Base-by-base conservation (phyloP, 2,797 vertebrate species). In the Brachymystax lenok region DNA sequence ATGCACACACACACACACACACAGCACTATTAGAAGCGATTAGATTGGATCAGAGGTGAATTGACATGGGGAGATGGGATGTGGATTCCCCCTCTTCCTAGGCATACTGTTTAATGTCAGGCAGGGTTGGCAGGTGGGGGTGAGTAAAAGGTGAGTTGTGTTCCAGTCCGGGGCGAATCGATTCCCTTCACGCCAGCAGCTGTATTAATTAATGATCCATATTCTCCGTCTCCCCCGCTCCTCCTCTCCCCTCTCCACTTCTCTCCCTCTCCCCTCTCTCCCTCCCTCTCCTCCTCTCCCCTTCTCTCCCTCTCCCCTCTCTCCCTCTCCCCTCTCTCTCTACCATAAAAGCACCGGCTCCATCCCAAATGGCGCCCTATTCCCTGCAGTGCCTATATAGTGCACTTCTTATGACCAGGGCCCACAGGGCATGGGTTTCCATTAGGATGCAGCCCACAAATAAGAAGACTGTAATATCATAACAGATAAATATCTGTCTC, bases 391-490 rank as follows among this genome's bases (percentile, higher is more conserved):
- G 40, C 56, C 56, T 61, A 61, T 61, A 7, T 10, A 61, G n/a
- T 61, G 7, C n/a, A n/a, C 56, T 61, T n/a, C 56, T 7, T 61
- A 21, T 61, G 5, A 61, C 56, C 17, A 6, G 54, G 5, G 16
- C 40, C 40, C 40, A 40, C 10, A 40, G 40, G 40, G 40, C 40
- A 40, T 40, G 35, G 35, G 5, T 1, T 8, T 8, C 19, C 56
- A 21, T 61, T 61, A 21, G 56, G 56, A 61, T 21, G 56, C 8
- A 21, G 83, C 86, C 86, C 84, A 85, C 89, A 90, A 91, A 91
- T 91, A 89, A 90, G 88, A 90, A 87, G 84, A 87, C 86, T 90
- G 88, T 85, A 87, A 89, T 90, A 91, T 85, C 82, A 85, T 88
- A 89, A 85, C 84, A 69, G 73, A n/a, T n/a, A 40, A 87, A 91